Evolutionary conservation across 2,888 invertebrate species (phyloP).

Genomic region (Euproctis similis): DNA sequence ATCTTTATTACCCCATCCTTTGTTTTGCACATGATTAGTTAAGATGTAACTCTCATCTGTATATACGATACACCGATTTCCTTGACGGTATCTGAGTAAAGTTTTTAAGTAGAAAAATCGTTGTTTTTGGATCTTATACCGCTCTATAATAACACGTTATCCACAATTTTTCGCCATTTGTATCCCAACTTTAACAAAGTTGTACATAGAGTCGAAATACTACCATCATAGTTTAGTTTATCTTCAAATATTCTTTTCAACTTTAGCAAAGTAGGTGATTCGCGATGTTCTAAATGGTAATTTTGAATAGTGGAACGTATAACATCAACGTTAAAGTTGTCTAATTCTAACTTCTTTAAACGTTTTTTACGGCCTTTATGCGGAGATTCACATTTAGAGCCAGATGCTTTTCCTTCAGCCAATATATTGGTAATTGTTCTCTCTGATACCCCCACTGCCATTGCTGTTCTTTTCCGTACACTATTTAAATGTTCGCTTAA

Average conservation of each 20-base stretch:
- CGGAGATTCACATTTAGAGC: slow-evolving; percentile 1
- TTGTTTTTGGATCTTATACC: slow-evolving; percentile 9
- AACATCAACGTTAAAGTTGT: slow-evolving; percentile 9
- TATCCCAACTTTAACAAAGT: slow-evolving; percentile 2
- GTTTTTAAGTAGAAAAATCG: slow-evolving; percentile 15
- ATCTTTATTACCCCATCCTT: slow-evolving; percentile 10
- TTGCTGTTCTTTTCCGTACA: neutral
- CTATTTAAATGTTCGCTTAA: slow-evolving; percentile 2
- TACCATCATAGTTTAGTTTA: neutral
- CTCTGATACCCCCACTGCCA: slow-evolving; percentile 1
- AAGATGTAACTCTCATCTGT: slow-evolving; percentile 18
- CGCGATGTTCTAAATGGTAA: slow-evolving; percentile 8
- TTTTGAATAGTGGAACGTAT: slow-evolving; percentile 10
- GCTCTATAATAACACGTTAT: neutral
- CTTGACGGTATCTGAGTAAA: slow-evolving; percentile 9
- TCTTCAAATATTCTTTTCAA: slow-evolving; percentile 1
- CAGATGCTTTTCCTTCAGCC: neutral
- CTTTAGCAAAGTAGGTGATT: slow-evolving; percentile 3
- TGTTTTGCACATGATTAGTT: slow-evolving; percentile 12
- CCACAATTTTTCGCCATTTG: slow-evolving; percentile 1
- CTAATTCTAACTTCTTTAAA: slow-evolving; percentile 7
- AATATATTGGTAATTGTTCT: neutral
- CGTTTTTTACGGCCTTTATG: slow-evolving; percentile 7
- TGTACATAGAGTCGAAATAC: slow-evolving; percentile 1
- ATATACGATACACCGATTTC: slow-evolving; percentile 18